These are phyloP conservation scores for Thaumetopoea pityocampa DNA, from an alignment of 1,140 invertebrate species.

Conservation along the genomic window DNA sequence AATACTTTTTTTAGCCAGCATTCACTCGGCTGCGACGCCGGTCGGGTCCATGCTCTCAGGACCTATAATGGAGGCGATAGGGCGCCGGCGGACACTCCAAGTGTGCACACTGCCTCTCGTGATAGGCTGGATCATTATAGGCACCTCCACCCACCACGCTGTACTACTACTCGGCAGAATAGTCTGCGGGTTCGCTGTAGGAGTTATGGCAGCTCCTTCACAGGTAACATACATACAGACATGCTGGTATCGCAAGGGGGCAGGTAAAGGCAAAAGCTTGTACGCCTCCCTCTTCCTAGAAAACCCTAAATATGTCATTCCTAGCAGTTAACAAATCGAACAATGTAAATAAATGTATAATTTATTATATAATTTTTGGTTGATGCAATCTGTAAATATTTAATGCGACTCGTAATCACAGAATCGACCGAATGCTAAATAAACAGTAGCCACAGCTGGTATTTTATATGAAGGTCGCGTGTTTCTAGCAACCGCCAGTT, in stretches of 20 bases:
- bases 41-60: conserved; percentile 80
- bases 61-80: conserved; percentile 79
- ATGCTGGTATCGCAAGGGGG: not conserved
- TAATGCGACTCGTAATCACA: too few relatives aligned
- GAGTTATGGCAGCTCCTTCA: conserved; percentile 80
- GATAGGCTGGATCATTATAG: conserved; percentile 80
- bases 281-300: too few relatives aligned
- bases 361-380: too few relatives aligned
- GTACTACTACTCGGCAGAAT: conserved; percentile 80
- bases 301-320: too few relatives aligned
- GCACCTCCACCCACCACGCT: conserved; percentile 76
- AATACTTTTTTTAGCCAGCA: conserved; percentile 74
- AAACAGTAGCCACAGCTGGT: too few relatives aligned
- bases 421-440: too few relatives aligned
- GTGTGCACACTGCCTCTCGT: conserved; percentile 77
- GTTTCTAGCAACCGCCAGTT: too few relatives aligned
- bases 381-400: too few relatives aligned
- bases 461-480: too few relatives aligned
- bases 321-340: too few relatives aligned
- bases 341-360: too few relatives aligned
- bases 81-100: conserved; percentile 78
- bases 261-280: too few relatives aligned
- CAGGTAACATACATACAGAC: conserved; percentile 71
- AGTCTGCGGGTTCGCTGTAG: conserved; percentile 82
- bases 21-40: conserved; percentile 81